These are phyloP conservation scores for Drymodes brunneopygia DNA, from an alignment of 2,113 vertebrate genomes.

Conservation along the genomic window DNA sequence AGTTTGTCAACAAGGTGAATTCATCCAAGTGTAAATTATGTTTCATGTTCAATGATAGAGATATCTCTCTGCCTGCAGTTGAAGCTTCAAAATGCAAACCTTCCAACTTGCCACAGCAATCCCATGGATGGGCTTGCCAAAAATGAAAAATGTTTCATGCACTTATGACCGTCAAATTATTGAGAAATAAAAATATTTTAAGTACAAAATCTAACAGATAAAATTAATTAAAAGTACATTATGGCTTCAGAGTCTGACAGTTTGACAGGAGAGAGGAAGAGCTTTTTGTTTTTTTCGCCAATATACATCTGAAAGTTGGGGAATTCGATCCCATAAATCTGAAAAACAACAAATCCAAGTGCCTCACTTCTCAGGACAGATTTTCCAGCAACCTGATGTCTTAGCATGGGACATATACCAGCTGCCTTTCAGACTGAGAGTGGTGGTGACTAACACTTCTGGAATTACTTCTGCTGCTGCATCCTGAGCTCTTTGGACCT, in stretches of 20 bases:
- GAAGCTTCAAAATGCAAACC: neutral
- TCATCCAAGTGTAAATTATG: neutral
- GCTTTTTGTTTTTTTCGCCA: neutral
- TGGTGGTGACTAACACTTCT: neutral
- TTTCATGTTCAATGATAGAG: neutral
- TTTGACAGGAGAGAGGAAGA: neutral
- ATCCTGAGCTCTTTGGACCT: neutral
- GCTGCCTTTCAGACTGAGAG: neutral
- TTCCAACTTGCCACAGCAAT: neutral
- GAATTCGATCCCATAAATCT: neutral
- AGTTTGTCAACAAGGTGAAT: conserved; percentile 26
- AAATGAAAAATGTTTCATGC: neutral
- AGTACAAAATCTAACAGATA: neutral
- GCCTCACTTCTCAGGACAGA: neutral
- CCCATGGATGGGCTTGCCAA: neutral
- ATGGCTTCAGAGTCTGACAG: neutral
- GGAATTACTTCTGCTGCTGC: neutral
- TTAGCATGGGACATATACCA: neutral
- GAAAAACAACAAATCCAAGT: neutral
- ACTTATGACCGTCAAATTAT: neutral
- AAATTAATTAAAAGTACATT: neutral
- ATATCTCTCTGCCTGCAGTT: neutral
- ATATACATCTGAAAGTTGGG: neutral
- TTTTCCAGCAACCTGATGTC: neutral
- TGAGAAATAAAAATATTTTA: neutral